Evolutionary conservation across 2,797 vertebrate genomes (phyloP).

Genomic region (Miichthys miiuy): DNA sequence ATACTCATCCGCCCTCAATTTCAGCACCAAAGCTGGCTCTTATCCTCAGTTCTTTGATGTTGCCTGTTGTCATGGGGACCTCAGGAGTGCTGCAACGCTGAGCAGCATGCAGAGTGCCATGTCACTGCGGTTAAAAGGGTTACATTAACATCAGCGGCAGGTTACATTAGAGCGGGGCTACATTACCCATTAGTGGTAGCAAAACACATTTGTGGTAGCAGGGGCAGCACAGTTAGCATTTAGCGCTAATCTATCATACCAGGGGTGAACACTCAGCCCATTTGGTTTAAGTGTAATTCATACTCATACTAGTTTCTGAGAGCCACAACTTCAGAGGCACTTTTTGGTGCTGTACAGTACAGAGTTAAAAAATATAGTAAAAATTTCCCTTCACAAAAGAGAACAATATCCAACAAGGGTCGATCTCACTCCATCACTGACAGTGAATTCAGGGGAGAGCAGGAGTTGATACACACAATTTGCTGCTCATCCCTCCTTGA

Average conservation of each 20-base stretch:
- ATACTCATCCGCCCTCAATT: slow-evolving; percentile 28
- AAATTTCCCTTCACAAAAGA: slow-evolving; percentile 15
- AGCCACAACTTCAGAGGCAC: slow-evolving; percentile 39
- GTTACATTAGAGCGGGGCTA: slow-evolving; percentile 66
- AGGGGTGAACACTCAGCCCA: slow-evolving; percentile 51
- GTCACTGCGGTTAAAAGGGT: slow-evolving; percentile 74
- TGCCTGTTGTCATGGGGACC: slow-evolving; percentile 73
- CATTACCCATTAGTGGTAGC: slow-evolving; percentile 68
- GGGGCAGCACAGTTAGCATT: slow-evolving; percentile 58
- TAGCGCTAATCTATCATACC: slow-evolving; percentile 52
- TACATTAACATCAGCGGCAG: slow-evolving; percentile 68
- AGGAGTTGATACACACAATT: slow-evolving; percentile 61
- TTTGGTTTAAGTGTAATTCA: slow-evolving; percentile 59
- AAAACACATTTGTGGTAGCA: slow-evolving; percentile 68
- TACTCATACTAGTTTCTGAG: slow-evolving; percentile 49
- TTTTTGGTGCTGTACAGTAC: slow-evolving; percentile 6
- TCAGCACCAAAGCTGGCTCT: slow-evolving; percentile 36
- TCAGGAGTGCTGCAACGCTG: slow-evolving; percentile 38
- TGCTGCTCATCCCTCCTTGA: slow-evolving; percentile 63
- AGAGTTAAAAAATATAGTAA: slow-evolving; percentile 7
- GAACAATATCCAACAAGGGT: slow-evolving; percentile 31
- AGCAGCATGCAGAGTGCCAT: slow-evolving; percentile 61
- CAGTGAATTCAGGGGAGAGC: slow-evolving; percentile 30
- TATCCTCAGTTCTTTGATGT: slow-evolving; percentile 62
- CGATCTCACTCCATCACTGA: slow-evolving; percentile 19